Conservation (phyloP, 1,140 invertebrate genomes). For the Drosophila orena region DNA sequence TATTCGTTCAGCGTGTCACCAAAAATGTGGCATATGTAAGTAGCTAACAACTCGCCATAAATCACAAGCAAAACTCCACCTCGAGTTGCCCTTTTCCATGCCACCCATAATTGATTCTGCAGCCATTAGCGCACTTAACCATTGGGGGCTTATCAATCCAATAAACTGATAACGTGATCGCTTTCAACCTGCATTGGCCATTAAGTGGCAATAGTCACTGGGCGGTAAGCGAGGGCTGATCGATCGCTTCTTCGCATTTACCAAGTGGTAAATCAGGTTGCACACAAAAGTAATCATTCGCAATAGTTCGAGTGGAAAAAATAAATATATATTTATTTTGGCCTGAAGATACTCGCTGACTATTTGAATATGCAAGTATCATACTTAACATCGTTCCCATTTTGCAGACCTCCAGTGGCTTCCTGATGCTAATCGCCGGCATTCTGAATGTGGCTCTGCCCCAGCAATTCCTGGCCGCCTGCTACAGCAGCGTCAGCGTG, state of each 20-base stretch:
- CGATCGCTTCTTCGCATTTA: constrained; percentile 24
- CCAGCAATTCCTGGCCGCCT: constrained; percentile 54
- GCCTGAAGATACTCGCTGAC: too few species aligned
- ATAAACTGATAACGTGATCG: constrained; percentile 53
- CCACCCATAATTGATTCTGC: constrained; percentile 17
- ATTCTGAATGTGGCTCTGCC: constrained; percentile 58
- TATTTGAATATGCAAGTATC: too few species aligned
- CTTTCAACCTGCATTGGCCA: constrained; percentile 62
- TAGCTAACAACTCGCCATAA: constrained; percentile 4
- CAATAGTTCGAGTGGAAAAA: not conserved
- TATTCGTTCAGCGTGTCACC: constrained; percentile 71
- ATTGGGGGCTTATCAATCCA: constrained; percentile 46
- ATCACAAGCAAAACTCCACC: not conserved
- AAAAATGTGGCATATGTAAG: constrained; percentile 82
- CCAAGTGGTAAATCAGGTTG: not conserved
- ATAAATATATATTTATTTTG: too few species aligned
- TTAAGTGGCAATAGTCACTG: constrained; percentile 43
- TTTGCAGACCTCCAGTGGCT: constrained; percentile 64
- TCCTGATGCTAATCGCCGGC: constrained; percentile 61
- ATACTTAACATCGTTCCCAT: not conserved
- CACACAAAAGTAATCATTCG: not conserved
- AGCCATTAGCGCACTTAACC: constrained; percentile 33
- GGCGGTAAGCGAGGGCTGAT: constrained; percentile 39
- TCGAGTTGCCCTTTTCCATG: constrained; percentile 1
- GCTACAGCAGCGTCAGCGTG: constrained; percentile 69